Evolutionary conservation across 2,888 invertebrate species (phyloP), one percentile per base, ranked within the genome.

Genomic region (Liodrosophila aerea): DNA sequence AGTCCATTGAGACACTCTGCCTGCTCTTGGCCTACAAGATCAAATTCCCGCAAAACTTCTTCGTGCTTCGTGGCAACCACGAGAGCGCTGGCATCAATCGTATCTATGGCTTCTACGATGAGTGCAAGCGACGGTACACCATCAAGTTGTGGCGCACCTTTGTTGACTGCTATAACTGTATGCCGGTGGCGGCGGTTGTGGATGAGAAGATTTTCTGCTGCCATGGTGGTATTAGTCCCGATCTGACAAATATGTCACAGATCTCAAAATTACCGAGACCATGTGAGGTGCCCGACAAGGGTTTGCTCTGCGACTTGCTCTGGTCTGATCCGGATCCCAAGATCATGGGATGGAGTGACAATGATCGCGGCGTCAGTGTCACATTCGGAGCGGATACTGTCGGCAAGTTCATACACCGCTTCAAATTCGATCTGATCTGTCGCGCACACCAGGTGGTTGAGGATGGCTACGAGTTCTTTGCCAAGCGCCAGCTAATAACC

Each of bases 91-190:
- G 96, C 89, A 98, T 98, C 90, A 98, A 98, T 92, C 94, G 97
- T 91, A 97, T 97, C 91, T 97, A 97, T 91, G 76, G 92, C 78
- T 98, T 98, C 91, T 98, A 97, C 90, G 98, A 98, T 89, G 98
- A 98, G 91, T 98, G 97, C 94, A 94, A 95, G 91, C 90, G 93
- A 87, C 92, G 94, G 84, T 98, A 98, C 91, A 98, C 97, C 92
- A 97, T 98, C 88, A 98, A 98, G 91, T 90, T 98, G 88, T 98
- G 98, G 98, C 98, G 98, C 92, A 98, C 98, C 9, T 99, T 99
- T 92, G 98, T 98, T 87, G 98, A 98, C 91, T 98, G 98, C 91
- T 98, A 98, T 91, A 98, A 98, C 92, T 98, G 98, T 90, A 93
- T 98, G 90, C 98, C 98, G 16, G 97, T 98, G 15, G 98, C 98